Base-by-base conservation (phyloP, 2,113 vertebrate genomes). In the Anser cygnoides region DNA sequence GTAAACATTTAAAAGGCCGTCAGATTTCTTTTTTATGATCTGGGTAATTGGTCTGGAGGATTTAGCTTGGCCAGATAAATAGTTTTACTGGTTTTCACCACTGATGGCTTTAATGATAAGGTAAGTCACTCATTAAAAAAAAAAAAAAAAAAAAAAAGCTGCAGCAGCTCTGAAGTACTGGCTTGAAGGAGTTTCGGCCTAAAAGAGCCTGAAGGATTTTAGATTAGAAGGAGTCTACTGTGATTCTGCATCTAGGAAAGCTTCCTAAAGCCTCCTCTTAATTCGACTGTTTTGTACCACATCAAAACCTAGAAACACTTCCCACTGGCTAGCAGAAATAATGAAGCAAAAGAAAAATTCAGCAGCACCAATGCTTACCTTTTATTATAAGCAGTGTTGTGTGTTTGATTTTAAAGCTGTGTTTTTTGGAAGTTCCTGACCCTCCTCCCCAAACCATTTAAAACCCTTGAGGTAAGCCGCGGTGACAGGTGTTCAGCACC, bases 301-400 rank as follows among this genome's bases (percentile, higher is more conserved):
- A 85, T 92, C 11, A 84, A 93, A 95, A 93, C 43, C 52, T 83
- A 46, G 29, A 74, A 88, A 29, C 21, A 71, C 19, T 74, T 93
- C 25, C 43, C 59, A 59, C 52, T 84, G 57, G n/a, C 75, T 92
- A 68, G 52, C 46, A 90, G 61, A 92, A 96, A 74, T 65, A 90
- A 78, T 80, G 84, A 86, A 68, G 46, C 29, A 46, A 35, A 33
- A 44, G 26, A 70, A 31, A 70, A 70, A 55, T 17, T n/a, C 25
- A 57, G 65, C 57, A 19, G 14, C 43, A 58, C n/a, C 65, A 59
- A 25, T 59, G 43, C n/a, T 68, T 68, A 37, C 29, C 5, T 11
- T 21, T 74, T 90, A 86, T 67, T 77, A 2, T 59, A 66, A 73
- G 15, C 23, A 6, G 20, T 67, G 55, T 11, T 79, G 18, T 39